Evolutionary conservation across 2,113 vertebrate species (phyloP), one percentile per base, ranked within the genome.

Genomic region (Boulengeromyrus knoepffleri): DNA sequence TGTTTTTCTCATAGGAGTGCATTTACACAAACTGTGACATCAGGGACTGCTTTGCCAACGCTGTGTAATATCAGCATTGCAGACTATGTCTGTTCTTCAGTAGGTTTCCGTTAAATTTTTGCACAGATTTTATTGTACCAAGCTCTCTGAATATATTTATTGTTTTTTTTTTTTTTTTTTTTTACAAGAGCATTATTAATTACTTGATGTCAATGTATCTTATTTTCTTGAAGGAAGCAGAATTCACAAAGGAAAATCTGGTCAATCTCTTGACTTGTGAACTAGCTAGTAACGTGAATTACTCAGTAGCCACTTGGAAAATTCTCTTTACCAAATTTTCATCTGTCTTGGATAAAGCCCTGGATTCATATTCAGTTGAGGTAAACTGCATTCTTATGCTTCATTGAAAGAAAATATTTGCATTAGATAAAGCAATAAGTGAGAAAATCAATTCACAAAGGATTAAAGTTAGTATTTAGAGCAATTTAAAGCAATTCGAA

Each of bases 21-120:
- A 50, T 10, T 86, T 9, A 8, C 49, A 19, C 27, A 74, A 58
- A 39, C 36, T 45, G 58, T 80, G 46, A 17, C 52, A 3, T 24
- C 6, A 19, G 89, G 8, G 19, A 85, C 42, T 89, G 47, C 62
- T 4, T 62, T 90, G 2, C 9, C 12, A 31, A 12, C 9, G 10
- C 66, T 88, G 49, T 94, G 94, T 88, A 74, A 80, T 85, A 90
- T 91, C 21, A 90, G 47, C 89, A 89, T 94, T 89, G 47, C 19
- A 45, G 50, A 90, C 7, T 90, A 91, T 31, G 92, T 93, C 80
- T 94, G 94, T 58, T 92, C 93, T 27, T 88, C 77, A 21, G 94
- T 95, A 92, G 90, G 91, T 45, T 3, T 50, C 19, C 24, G 15
- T 88, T 62, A n/a, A 62, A n/a, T 62, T 9, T n/a, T 9, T 21